Conservation (phyloP, 2,797 vertebrate genomes). For the Ara ararauna region DNA sequence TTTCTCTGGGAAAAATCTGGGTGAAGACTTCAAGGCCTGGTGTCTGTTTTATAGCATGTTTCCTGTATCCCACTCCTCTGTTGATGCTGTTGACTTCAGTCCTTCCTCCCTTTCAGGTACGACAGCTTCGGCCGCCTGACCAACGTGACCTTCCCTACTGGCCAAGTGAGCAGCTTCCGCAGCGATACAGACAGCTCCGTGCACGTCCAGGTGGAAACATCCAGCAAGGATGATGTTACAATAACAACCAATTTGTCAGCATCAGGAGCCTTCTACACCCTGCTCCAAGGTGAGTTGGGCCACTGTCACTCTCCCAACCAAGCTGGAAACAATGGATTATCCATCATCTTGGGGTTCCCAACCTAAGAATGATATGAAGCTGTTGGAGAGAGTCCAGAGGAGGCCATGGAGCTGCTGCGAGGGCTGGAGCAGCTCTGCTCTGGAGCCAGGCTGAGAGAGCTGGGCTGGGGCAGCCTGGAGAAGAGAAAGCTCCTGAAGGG, state of each 20-base stretch:
- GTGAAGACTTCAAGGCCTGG: neutral
- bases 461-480: too few relatives aligned
- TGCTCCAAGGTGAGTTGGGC: constrained; percentile 89
- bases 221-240: constrained; percentile 94
- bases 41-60: neutral
- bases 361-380: neutral
- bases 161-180: constrained; percentile 95
- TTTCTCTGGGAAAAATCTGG: neutral
- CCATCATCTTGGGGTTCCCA: neutral
- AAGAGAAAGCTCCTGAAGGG: too few relatives aligned
- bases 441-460: neutral
- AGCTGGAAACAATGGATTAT: neutral
- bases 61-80: neutral
- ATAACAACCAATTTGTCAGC: constrained; percentile 98
- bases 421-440: neutral
- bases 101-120: constrained; percentile 82
- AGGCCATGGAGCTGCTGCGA: constrained; percentile 33
- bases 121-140: constrained; percentile 92
- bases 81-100: neutral
- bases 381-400: neutral
- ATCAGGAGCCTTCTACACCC: constrained; percentile 95
- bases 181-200: constrained; percentile 92
- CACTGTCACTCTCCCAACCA: neutral
- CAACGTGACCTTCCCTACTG: constrained; percentile 97
- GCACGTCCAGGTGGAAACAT: constrained; percentile 91